A percentile compares a stretch with the other conserved stretches of the same genome.
phyloP scores from a whole-genome alignment of 2,888 invertebrate species.

The Stenoptilia bipunctidactyla region DNA sequence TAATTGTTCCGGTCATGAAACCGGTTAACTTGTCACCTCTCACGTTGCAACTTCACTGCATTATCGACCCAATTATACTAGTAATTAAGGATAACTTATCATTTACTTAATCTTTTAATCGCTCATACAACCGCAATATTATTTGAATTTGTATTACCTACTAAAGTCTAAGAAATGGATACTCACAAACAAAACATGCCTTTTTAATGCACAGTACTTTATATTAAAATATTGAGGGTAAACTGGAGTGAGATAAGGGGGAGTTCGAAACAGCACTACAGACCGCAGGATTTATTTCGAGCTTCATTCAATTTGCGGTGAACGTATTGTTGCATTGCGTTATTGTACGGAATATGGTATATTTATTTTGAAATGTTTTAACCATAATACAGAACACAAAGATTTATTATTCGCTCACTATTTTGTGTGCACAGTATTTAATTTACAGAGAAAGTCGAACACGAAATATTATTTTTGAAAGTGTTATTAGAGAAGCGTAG shows the following conservation, averaged over 20 bases:
- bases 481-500: conserved; percentile 39
- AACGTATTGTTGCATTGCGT: conserved; percentile 58
- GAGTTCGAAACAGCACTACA: conserved; percentile 45
- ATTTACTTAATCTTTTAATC: neutral
- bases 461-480: conserved; percentile 35
- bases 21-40: no score
- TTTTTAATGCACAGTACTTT: neutral
- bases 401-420: conserved; percentile 10
- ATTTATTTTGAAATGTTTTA: conserved; percentile 4
- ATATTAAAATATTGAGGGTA: neutral
- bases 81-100: neutral
- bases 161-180: no score
- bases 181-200: no score
- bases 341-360: conserved; percentile 27
- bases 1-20: no score
- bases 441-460: conserved; percentile 37
- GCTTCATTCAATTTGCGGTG: conserved; percentile 65
- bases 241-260: conserved; percentile 21
- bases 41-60: no score
- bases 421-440: no score
- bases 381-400: conserved; percentile 12
- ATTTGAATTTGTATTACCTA: no score
- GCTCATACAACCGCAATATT: neutral
- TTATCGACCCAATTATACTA: no score
- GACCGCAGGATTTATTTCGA: conserved; percentile 63